Base-by-base conservation (phyloP, 2,888 invertebrate species). In the Mechanitis messenoides region DNA sequence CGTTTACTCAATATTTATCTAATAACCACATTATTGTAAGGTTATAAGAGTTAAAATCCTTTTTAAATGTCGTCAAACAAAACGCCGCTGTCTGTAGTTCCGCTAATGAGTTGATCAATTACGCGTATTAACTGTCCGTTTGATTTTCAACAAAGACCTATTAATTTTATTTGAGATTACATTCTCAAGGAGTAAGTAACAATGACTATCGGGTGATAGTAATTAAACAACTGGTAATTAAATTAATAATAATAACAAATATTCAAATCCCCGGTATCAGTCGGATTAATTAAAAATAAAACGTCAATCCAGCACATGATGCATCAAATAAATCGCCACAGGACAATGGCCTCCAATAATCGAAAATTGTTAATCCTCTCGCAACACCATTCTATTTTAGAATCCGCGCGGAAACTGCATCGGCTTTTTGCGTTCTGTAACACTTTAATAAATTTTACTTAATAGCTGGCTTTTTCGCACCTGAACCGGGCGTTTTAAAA, bases 361-460 rank as follows among this genome's bases (percentile, higher is more conserved):
- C 71, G 73, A 68, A 60, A 66, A 58, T 58, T 55, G 61, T 62
- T 62, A 64, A 64, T 59, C 62, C 62, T 46, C 55, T 58, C 45
- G 61, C 57, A 62, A 67, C 64, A 61, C 46, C 60, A 50, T 60
- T 64, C 61, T 62, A 67, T 69, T 67, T 69, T 65, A 67, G 68
- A 65, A 58, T 61, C 58, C 54, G 57, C 53, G 61, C 65, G 68
- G 65, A 71, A 68, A 64, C 67, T 61, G 61, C 58, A 63, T 70
- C 70, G 71, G 69, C 69, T 71, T 72, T 74, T 75, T 70, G 70
- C 73, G 72, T 73, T 68, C 62, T 62, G 66, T 68, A 73, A 72
- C 73, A 73, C 76, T 84, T 81, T 83, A 85, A 86, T 86, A 83
- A 85, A 83, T 87, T 85, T 77, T 77, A 77, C 80, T 84, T 84